phyloP scores from a whole-genome alignment of 2,888 invertebrate species.

The Nineta flava region DNA sequence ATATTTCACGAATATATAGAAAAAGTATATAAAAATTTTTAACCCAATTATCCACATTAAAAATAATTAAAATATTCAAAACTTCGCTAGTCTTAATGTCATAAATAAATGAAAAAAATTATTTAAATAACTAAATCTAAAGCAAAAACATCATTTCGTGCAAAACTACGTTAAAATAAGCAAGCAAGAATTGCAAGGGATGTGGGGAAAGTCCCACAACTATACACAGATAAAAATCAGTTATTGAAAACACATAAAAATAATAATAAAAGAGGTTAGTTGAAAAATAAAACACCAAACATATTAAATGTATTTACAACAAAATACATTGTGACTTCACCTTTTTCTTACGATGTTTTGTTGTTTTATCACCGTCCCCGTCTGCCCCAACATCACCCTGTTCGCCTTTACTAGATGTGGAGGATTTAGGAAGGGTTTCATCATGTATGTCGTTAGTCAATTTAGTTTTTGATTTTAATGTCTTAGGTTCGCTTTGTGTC shows the following conservation, averaged over 20 bases:
- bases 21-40: too few species aligned
- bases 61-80: too few species aligned
- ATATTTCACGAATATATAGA: too few species aligned
- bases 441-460: background rate
- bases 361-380: slow-evolving; percentile 18
- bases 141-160: too few species aligned
- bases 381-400: slow-evolving; percentile 22
- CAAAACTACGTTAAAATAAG: too few species aligned
- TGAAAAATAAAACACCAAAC: background rate
- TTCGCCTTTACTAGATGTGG: slow-evolving; percentile 20
- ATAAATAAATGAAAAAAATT: too few species aligned
- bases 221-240: background rate
- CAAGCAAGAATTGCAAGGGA: too few species aligned
- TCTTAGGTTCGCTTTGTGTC: slow-evolving; percentile 14
- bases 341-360: slow-evolving; percentile 6
- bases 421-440: too few species aligned
- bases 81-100: too few species aligned
- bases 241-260: background rate
- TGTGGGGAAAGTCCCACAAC: too few species aligned
- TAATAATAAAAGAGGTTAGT: background rate
- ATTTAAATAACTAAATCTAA: too few species aligned
- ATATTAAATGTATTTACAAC: slow-evolving; percentile 1
- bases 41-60: too few species aligned
- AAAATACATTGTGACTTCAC: slow-evolving; percentile 6
- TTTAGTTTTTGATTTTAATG: slow-evolving; percentile 16